Evolutionary conservation across 37 sponge, comb jelly and placozoan species (phyloP), one percentile per base, ranked within the genome.

Genomic region (Corticium candelabrum): DNA sequence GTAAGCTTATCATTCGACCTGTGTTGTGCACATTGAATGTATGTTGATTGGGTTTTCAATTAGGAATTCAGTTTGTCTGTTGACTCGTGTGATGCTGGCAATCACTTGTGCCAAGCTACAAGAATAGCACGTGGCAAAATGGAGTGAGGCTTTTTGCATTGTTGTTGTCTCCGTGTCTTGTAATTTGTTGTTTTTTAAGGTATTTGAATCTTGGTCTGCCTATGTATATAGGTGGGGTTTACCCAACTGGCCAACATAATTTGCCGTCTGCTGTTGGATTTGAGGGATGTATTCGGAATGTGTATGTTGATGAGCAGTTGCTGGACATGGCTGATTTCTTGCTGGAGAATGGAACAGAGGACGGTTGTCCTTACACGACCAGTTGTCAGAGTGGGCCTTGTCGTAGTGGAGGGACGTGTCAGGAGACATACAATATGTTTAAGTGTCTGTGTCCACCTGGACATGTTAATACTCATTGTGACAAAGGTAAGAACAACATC

Each of bases 201-300:
- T 11, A 50, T 50, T 21, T 50, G 15, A 50, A 50, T 50, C 15
- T 50, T 50, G 62, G 62, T 21, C 21, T 50, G 62, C 62, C 62
- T 21, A 27, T 50, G 62, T 50, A 50, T 50, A 27, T 50, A 27
- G 62, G 62, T 50, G 11, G 15, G 62, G n/a, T n/a, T n/a, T n/a
- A n/a, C n/a, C n/a, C n/a, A n/a, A n/a, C n/a, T n/a, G n/a, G n/a
- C n/a, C n/a, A n/a, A n/a, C n/a, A n/a, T n/a, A 11, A 50, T 50
- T 21, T 21, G 62, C 15, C 11, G 11, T 50, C 62, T 21, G 21
- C 15, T 21, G 62, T 50, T 21, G 62, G 62, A 50, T 50, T 50
- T 50, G 62, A 50, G 62, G 62, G 62, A 11, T 50, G 62, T 50
- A 50, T 50, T 50, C 62, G 62, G 21, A 50, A 50, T 50, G 62